Conservation (phyloP, 92 coral and sea anemone species). For the Muricea muricata region DNA sequence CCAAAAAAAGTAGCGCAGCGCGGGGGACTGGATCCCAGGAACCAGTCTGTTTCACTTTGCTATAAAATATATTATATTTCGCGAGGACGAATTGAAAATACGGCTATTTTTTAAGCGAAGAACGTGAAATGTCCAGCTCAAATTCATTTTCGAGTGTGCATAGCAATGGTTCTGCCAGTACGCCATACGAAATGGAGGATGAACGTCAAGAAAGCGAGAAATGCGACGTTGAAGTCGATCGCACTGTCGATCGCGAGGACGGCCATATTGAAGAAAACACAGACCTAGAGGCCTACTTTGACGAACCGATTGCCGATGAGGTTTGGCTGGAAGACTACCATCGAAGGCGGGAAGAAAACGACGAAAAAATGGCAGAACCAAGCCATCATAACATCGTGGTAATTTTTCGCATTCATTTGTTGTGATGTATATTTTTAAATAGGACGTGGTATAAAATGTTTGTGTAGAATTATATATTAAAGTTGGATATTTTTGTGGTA, state of each 20-base stretch:
- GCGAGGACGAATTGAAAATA: not conserved
- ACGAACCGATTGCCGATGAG: no score
- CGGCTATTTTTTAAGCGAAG: not conserved
- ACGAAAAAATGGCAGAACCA: not conserved
- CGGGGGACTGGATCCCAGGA: constrained; percentile 9
- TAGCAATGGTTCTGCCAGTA: not conserved
- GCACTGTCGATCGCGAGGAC: not conserved
- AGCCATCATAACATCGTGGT: constrained; percentile 3
- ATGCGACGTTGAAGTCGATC: no score
- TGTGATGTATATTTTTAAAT: no score
- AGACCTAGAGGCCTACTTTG: not conserved
- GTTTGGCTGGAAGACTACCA: not conserved
- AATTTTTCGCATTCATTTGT: not conserved
- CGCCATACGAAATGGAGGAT: not conserved
- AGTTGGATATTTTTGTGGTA: no score
- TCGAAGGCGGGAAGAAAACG: constrained; percentile 1
- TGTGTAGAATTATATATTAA: no score
- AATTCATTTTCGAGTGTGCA: no score
- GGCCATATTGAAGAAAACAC: not conserved
- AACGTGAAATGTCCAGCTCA: constrained; percentile 8
- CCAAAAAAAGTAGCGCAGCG: constrained; percentile 7
- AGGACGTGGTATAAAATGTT: no score
- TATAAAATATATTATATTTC: not conserved
- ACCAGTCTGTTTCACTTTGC: not conserved
- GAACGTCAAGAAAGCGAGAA: not conserved